Conservation (phyloP, 2,888 invertebrate genomes). For the Phragmatobia fuliginosa region DNA sequence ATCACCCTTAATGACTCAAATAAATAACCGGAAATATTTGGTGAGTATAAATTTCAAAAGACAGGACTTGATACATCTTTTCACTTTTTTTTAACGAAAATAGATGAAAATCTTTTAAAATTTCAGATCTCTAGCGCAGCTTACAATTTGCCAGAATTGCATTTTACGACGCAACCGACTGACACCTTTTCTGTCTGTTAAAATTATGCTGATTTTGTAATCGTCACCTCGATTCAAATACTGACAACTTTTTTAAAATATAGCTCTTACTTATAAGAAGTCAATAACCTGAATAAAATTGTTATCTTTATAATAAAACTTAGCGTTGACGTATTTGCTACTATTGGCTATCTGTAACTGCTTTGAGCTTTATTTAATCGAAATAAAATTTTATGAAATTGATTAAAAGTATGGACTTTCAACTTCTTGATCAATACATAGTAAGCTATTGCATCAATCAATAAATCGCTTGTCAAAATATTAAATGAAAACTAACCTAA, state of each 20-base stretch:
- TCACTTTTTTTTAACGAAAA: conserved; percentile 11
- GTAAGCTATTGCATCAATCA: too few relatives aligned
- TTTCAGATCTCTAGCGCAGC: conserved; percentile 25
- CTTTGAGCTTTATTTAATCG: too few relatives aligned
- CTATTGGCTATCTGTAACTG: not conserved
- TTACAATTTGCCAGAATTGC: conserved; percentile 35
- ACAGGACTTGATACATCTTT: not conserved
- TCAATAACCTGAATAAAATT: not conserved
- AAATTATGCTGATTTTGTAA: conserved; percentile 18
- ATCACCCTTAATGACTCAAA: not conserved
- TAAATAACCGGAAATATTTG: not conserved
- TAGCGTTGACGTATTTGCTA: not conserved
- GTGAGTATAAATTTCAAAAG: not conserved
- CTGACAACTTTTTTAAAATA: not conserved
- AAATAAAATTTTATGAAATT: not conserved
- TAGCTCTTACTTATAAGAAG: not conserved
- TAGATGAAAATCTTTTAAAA: conserved; percentile 33
- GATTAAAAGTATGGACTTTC: not conserved
- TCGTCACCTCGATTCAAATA: not conserved
- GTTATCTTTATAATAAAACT: not conserved
- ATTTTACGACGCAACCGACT: too few relatives aligned
- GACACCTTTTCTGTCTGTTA: conserved; percentile 11
- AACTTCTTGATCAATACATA: not conserved
- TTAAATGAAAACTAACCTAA: too few relatives aligned
- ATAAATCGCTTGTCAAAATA: too few relatives aligned